Conservation (phyloP, 2,888 invertebrate species). For the Nomada hirtipes region DNA sequence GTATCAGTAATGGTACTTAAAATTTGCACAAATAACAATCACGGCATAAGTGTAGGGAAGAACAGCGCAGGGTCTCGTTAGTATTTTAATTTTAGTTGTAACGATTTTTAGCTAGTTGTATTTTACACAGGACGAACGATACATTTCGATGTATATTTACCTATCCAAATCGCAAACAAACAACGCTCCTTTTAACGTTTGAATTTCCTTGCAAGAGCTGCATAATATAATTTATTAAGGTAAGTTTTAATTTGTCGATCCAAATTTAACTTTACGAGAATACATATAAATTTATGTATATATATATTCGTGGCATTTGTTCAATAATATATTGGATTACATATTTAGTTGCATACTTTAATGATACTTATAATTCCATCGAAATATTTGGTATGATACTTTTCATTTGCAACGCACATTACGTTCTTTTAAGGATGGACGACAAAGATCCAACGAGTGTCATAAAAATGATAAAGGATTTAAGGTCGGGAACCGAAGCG, state of each 20-base stretch:
- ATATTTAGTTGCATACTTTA: too few relatives aligned
- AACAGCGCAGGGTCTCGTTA: background rate
- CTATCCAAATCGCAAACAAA: background rate
- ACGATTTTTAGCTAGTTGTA: background rate
- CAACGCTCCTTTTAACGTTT: background rate
- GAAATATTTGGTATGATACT: background rate
- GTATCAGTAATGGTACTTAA: constrained; percentile 26
- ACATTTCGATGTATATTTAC: constrained; percentile 18
- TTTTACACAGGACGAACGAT: background rate
- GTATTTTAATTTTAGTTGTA: background rate
- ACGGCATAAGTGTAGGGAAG: background rate
- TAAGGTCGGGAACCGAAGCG: constrained; percentile 76
- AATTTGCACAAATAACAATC: background rate
- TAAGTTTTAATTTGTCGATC: constrained; percentile 8
- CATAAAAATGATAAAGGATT: constrained; percentile 81
- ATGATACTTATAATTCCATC: too few relatives aligned
- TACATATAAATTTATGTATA: too few relatives aligned
- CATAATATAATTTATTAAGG: constrained; percentile 2
- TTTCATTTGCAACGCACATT: background rate
- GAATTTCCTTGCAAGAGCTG: background rate
- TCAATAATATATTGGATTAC: too few relatives aligned
- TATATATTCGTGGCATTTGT: too few relatives aligned
- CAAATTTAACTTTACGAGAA: background rate
- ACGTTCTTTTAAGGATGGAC: constrained; percentile 73
- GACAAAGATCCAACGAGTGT: constrained; percentile 81